phyloP scores from a whole-genome alignment of 2,888 invertebrate species.

The Rhabditoides inermis region DNA sequence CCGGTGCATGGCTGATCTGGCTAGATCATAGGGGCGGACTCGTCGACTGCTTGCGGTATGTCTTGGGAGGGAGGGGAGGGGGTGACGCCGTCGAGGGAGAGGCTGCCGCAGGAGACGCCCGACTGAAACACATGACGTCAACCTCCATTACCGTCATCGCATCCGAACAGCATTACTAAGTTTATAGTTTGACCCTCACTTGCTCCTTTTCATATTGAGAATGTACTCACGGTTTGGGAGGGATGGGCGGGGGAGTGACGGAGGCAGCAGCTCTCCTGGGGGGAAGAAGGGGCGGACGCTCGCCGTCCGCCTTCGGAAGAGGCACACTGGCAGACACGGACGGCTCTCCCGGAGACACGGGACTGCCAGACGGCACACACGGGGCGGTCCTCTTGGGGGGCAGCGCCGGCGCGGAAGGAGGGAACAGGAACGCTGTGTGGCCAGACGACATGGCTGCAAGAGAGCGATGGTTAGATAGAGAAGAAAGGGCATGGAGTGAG shows the following conservation, averaged over 20 bases:
- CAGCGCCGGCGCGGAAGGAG: too few relatives aligned
- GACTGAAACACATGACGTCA: constrained; percentile 1
- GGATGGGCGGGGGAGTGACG: constrained; percentile 8
- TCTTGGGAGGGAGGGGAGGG: not conserved
- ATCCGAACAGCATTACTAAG: too few relatives aligned
- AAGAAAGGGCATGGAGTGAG: not conserved
- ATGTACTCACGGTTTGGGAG: constrained; percentile 1
- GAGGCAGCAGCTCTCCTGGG: not conserved
- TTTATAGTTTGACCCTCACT: too few relatives aligned
- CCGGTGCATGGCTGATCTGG: too few relatives aligned
- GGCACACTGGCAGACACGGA: not conserved
- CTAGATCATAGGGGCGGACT: too few relatives aligned
- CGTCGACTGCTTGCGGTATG: too few relatives aligned
- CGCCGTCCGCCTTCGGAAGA: not conserved
- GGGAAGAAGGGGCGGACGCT: not conserved
- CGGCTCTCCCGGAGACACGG: too few relatives aligned
- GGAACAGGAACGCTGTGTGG: not conserved
- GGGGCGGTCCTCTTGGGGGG: too few relatives aligned
- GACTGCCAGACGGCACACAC: too few relatives aligned
- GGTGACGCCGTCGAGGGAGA: constrained; percentile 8
- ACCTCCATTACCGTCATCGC: too few relatives aligned
- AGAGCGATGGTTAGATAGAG: not conserved
- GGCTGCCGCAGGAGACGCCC: not conserved
- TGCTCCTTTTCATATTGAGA: too few relatives aligned
- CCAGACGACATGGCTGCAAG: not conserved